phyloP scores from a whole-genome alignment of 2,797 vertebrate genomes.

The Sebastes trivittatus region DNA sequence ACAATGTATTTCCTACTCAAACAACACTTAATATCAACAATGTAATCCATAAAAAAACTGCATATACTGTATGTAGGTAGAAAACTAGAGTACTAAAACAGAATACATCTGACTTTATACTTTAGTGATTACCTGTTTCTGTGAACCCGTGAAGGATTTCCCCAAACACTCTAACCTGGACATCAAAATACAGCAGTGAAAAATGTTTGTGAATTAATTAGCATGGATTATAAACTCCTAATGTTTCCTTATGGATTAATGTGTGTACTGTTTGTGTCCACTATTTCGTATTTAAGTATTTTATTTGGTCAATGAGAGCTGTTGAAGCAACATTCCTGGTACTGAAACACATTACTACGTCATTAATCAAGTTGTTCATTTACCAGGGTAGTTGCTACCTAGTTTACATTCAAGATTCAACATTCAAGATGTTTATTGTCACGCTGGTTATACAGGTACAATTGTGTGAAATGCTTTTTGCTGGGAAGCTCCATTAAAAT shows the following conservation, averaged over 20 bases:
- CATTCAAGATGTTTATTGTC: too few relatives aligned
- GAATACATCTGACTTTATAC: not conserved
- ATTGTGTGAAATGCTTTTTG: fast-evolving
- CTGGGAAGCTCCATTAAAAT: too few relatives aligned
- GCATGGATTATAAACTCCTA: not conserved
- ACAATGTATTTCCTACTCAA: not conserved
- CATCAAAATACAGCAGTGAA: not conserved
- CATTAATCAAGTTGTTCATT: not conserved
- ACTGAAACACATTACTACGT: not conserved
- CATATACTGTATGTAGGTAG: not conserved
- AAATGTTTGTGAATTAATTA: not conserved
- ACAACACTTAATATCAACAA: not conserved
- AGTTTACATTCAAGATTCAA: not conserved
- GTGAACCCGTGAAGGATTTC: not conserved
- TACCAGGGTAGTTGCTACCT: not conserved
- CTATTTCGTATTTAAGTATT: not conserved
- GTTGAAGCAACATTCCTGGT: not conserved
- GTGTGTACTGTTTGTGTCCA: not conserved
- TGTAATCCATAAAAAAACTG: not conserved
- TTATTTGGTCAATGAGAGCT: not conserved
- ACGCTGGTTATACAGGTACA: too few relatives aligned
- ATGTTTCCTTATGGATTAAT: not conserved
- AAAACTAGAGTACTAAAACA: not conserved
- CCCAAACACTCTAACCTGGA: slow-evolving; percentile 35
- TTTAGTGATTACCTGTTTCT: slow-evolving; percentile 35